Evolutionary conservation across 1,140 invertebrate species (phyloP).

Genomic region (Megathymus violae): DNA sequence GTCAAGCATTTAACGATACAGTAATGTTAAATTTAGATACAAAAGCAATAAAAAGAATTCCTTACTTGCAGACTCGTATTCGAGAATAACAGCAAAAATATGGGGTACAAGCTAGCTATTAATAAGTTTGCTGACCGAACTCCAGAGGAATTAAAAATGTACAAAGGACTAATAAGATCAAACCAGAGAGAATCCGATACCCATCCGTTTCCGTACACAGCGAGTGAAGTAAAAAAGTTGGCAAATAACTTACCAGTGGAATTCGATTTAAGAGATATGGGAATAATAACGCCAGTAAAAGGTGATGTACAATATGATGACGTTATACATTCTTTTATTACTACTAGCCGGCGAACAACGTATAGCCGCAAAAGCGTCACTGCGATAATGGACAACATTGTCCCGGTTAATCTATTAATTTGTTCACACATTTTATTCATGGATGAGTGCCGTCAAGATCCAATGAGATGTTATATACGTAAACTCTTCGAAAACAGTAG

Average conservation of each 20-base stretch:
- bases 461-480: too few species aligned
- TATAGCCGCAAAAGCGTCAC: too few species aligned
- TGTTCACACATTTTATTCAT: too few species aligned
- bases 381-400: too few species aligned
- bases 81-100: slow-evolving; percentile 51
- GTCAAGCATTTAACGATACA: too few species aligned
- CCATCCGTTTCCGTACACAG: slow-evolving; percentile 87
- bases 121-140: slow-evolving; percentile 68
- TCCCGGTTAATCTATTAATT: too few species aligned
- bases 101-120: slow-evolving; percentile 55
- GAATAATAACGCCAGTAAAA: slow-evolving; percentile 96
- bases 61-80: slow-evolving; percentile 43
- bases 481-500: too few species aligned
- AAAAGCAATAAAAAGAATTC: not conserved
- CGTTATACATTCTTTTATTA: too few species aligned
- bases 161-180: slow-evolving; percentile 49
- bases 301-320: slow-evolving; percentile 84
- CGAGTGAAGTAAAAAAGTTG: slow-evolving; percentile 50
- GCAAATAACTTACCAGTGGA: slow-evolving; percentile 85
- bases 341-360: too few species aligned
- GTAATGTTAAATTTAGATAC: too few species aligned
- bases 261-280: slow-evolving; percentile 93
- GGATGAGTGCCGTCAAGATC: too few species aligned
- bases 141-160: slow-evolving; percentile 55
- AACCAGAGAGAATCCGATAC: slow-evolving; percentile 79